Percentiles rank a stretch among this genome's conserved stretches.
phyloP scores from a whole-genome alignment of 1,140 invertebrate genomes.

The Drosophila novamexicana region DNA sequence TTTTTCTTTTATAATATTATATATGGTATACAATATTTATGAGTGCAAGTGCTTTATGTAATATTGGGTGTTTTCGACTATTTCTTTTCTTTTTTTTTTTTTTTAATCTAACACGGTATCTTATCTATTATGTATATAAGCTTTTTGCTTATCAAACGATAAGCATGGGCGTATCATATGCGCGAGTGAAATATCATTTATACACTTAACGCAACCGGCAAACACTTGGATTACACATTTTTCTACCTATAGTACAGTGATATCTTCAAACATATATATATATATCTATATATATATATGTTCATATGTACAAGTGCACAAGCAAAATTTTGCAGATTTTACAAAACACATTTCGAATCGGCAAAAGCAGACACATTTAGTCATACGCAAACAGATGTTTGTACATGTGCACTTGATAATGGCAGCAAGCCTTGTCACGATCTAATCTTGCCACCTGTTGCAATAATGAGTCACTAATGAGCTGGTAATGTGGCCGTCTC shows the following conservation, averaged over 20 bases:
- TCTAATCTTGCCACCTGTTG: background rate
- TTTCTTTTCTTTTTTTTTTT: slow-evolving; percentile 2
- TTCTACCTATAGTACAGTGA: background rate
- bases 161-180: background rate
- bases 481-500: background rate
- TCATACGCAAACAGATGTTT: too few relatives aligned
- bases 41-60: slow-evolving; percentile 37
- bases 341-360: too few relatives aligned
- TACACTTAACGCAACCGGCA: background rate
- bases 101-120: slow-evolving; percentile 30
- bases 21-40: background rate
- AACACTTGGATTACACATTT: background rate
- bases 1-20: background rate
- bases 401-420: too few relatives aligned
- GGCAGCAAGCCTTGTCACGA: background rate
- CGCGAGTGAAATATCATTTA: background rate
- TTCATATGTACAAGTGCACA: background rate
- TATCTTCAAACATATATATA: background rate
- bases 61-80: slow-evolving; percentile 1
- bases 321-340: too few relatives aligned
- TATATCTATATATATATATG: background rate
- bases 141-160: background rate
- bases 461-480: background rate
- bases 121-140: slow-evolving; percentile 33
- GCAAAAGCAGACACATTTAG: too few relatives aligned